Base-by-base conservation (phyloP, 1,140 invertebrate genomes). In the Heliothis subflexa region DNA sequence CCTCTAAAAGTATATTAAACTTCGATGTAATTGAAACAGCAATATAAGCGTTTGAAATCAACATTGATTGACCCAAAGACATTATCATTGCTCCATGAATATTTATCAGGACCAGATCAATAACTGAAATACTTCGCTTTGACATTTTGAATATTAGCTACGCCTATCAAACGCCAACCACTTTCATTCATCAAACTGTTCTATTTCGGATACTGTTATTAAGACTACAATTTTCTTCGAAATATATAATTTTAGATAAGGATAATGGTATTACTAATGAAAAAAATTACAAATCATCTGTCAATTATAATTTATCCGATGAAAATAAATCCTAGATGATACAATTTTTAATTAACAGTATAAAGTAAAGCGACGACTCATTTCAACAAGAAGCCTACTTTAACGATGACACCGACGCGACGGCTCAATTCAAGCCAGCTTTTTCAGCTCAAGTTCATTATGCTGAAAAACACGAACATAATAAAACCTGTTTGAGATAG, bases 81-180 rank as follows among this genome's bases (percentile, higher is more conserved):
- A 66, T 73, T 55, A 54, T 45, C 62, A 68, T 70, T 68, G 72
- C 61, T 16, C 57, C 62, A 74, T 74, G 33, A 79, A 79, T 79
- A 79, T 79, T 68, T 74, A 79, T 75, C 18, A 57, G 40, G 7
- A 52, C 54, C 55, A 52, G 62, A 74, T 79, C 71, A 79, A 74
- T 79, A 79, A 68, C 59, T 45, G n/a, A 68, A 68, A 50, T 49
- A 49, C 18, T 78, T 70, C 16, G 68, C 33, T 64, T 54, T 40
- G 11, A 40, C 16, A 18, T 49, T 62, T 50, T 25, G 64, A 50
- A 47, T 49, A 66, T 33, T 11, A 72, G 50, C 70, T 45, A 21
- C 54, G 70, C 16, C 45, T 70, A 49, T 52, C 49, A n/a, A 70
- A 25, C 45, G 13, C 2, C 12, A 70, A 70, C 52, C 18, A 12